A percentile compares a stretch with the other conserved stretches of the same genome.
Evolutionary conservation across 2,888 invertebrate species (phyloP).

Genomic region (Rutpela maculata): DNA sequence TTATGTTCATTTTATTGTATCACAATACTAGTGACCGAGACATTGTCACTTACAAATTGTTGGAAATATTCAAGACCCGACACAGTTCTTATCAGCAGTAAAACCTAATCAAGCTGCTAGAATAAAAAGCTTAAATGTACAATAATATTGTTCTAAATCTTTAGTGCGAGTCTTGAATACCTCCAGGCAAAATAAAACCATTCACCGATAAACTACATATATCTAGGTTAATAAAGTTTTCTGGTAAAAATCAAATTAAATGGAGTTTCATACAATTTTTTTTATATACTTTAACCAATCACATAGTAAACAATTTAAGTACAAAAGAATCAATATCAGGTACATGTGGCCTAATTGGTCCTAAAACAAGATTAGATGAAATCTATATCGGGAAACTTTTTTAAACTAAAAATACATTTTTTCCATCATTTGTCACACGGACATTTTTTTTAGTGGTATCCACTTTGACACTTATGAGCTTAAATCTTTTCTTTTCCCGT

Average conservation of each 20-base stretch:
- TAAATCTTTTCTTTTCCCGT: too few relatives aligned
- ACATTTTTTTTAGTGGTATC: too few relatives aligned
- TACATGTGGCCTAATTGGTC: too few relatives aligned
- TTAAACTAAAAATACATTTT: too few relatives aligned
- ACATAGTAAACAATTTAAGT: too few relatives aligned
- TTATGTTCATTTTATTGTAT: conserved; percentile 38
- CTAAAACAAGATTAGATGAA: too few relatives aligned
- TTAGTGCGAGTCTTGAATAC: conserved; percentile 15
- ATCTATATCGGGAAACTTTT: too few relatives aligned
- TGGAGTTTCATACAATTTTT: too few relatives aligned
- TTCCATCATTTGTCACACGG: too few relatives aligned
- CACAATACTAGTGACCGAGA: conserved; percentile 35
- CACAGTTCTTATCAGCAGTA: not conserved
- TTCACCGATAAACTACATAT: conserved; percentile 28
- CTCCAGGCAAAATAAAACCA: conserved; percentile 24
- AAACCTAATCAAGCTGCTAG: conserved; percentile 4
- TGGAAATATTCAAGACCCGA: conserved; percentile 19
- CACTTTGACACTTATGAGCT: too few relatives aligned
- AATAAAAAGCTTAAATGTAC: not conserved
- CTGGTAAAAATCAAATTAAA: conserved; percentile 33
- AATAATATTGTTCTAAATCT: not conserved
- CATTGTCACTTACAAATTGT: conserved; percentile 22
- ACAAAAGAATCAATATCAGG: too few relatives aligned
- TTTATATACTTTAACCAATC: too few relatives aligned
- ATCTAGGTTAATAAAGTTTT: conserved; percentile 18